Base-by-base conservation (phyloP, 2,797 vertebrate species). In the Distichodus sexfasciatus region DNA sequence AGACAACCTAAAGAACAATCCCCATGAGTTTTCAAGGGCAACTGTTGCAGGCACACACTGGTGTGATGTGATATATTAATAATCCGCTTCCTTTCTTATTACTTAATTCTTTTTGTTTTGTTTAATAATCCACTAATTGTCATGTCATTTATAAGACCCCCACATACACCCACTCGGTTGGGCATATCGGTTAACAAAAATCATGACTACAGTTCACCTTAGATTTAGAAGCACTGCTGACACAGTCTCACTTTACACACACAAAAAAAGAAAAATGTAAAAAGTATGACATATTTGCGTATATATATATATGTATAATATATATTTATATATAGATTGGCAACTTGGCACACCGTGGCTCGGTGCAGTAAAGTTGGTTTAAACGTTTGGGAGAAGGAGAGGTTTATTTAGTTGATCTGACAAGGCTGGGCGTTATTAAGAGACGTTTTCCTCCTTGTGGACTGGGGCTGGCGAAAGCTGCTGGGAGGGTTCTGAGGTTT, bases 31-130 rank as follows among this genome's bases (percentile, higher is more conserved):
- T n/a, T 90, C 90, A 90, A 92, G 92, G 91, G 92, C 88, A 90
- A 92, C 90, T 92, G 90, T 87, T 94, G 95, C 95, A 99, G 96
- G 96, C 95, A 96, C 97, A 97, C 95, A 95, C 96, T 94, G 96
- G 96, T 95, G 94, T 95, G 94, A 95, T 94, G 86, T 88, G 85
- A 75, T 72, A 83, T 83, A 84, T 75, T 82, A 81, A 50, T 50
- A 51, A 60, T 72, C 60, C 50, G 71, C 50, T 60, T 64, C 65
- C 85, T 84, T 86, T 82, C 71, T 68, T 58, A 76, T 69, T 38
- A 60, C 84, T 80, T 79, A 69, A 65, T 93, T 94, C 90, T 92
- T 83, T 91, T 26, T n/a, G 33, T 28, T 62, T 61, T 58, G 47
- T 46, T 12, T 66, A 35, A 74, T 47, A 28, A 33, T 93, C 93